Conservation (phyloP, 2,113 vertebrate genomes). For the Gavialis gangeticus region DNA sequence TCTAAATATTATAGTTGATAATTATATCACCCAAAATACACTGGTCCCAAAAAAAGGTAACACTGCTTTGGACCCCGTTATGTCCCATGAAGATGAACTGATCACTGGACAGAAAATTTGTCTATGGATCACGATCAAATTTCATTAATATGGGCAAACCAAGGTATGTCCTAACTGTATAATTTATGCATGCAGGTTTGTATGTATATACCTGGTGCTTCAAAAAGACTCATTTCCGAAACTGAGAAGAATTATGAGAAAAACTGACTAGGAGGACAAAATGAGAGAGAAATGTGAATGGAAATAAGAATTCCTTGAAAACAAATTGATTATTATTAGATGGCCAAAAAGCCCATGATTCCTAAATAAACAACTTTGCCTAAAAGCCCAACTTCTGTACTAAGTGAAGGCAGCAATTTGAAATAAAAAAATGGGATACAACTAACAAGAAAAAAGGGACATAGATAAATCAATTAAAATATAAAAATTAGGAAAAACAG, state of each 20-base stretch:
- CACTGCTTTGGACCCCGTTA: neutral
- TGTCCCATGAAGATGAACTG: neutral
- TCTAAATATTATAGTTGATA: neutral
- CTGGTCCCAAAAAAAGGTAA: neutral
- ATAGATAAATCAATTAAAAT: neutral
- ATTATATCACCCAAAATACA: neutral
- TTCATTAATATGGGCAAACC: neutral
- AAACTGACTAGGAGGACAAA: neutral
- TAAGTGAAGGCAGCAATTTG: neutral
- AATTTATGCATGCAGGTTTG: neutral
- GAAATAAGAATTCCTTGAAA: neutral
- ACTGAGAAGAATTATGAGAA: neutral
- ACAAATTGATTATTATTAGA: neutral
- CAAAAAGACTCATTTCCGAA: neutral
- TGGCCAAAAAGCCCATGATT: neutral
- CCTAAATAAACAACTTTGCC: neutral
- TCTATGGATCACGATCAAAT: neutral
- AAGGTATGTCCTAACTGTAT: neutral
- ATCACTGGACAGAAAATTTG: neutral
- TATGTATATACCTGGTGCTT: neutral
- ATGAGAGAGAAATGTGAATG: neutral
- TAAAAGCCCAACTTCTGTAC: neutral
- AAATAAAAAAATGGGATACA: neutral
- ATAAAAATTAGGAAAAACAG: neutral
- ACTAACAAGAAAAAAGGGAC: neutral